Base-by-base conservation (phyloP, 2,888 invertebrate species). In the Pyrrhia umbra region DNA sequence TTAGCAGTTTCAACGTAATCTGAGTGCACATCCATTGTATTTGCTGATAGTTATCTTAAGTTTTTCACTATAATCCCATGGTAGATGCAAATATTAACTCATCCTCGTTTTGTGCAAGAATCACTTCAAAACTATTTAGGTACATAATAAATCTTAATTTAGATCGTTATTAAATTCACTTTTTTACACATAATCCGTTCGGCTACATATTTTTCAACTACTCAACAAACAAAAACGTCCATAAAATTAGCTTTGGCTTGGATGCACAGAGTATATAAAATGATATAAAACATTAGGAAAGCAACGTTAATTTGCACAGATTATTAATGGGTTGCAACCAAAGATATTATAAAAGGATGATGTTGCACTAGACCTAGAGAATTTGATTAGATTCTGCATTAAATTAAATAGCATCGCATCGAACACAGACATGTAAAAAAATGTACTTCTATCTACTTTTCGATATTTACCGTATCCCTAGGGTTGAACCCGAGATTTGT, bases 21-120 rank as follows among this genome's bases (percentile, higher is more conserved):
- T 2, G 90, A 72, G 60, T 88, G 90, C 49, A 91, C 77, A 79
- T 93, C 90, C 93, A 93, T 94, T 68, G 82, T 85, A 39, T 1
- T 56, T 64, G 5, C 42, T 69, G 59, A 1, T 47, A 49, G 1
- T 49, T 50, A 46, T 25, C 47, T 18, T 40, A 18, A 1, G 27
- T 49, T 40, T 69, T 52, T 64, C 63, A 68, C 50, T 73, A 49
- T 39, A 57, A 30, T 58, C 57, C 70, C 77, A 79, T 72, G 46
- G 43, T 68, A 40, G 25, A 80, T 56, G 46, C 47, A 52, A 57
- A 55, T 42, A 25, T 40, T 52, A 57, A 27, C 62, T 65, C 55
- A 25, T 57, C 42, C 20, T 42, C 23, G 43, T 43, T 62, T 52
- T n/a, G n/a, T 52, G 15, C 25, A 21, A 37, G 25, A 23, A 47